Evolutionary conservation across 2,888 invertebrate species (phyloP).

Genomic region (Helleia helle): DNA sequence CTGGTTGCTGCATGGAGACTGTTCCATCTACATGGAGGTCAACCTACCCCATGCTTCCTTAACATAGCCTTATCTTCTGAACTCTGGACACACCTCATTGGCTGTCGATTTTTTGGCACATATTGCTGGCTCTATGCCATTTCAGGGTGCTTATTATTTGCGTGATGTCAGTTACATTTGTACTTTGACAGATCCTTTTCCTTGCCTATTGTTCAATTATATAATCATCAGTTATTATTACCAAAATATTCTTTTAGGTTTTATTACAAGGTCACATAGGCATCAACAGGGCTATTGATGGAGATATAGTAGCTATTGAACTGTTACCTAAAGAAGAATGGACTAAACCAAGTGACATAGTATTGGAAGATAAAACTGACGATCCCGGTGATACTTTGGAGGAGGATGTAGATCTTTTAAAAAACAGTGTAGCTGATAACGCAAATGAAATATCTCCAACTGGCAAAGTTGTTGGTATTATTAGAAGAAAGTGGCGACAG

Average conservation of each 20-base stretch:
- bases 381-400: constrained; percentile 80
- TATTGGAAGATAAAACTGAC: constrained; percentile 83
- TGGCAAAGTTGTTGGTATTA: constrained; percentile 87
- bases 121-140: too few species aligned
- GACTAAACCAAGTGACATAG: constrained; percentile 91
- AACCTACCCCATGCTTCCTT: too few species aligned
- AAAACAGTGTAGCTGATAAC: constrained; percentile 29
- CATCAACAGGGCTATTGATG: constrained; percentile 95
- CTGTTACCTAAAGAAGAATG: constrained; percentile 91
- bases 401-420: constrained; percentile 68
- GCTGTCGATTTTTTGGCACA: too few species aligned
- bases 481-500: constrained; percentile 96
- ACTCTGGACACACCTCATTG: too few species aligned
- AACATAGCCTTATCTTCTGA: too few species aligned
- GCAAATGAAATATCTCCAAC: constrained; percentile 62
- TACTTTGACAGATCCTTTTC: too few species aligned
- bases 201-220: background rate
- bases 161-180: too few species aligned
- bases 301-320: constrained; percentile 93
- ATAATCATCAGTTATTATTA: too few species aligned
- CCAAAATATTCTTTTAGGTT: constrained; percentile 63
- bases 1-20: too few species aligned
- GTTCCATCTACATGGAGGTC: too few species aligned
- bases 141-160: too few species aligned
- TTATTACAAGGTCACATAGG: constrained; percentile 88